Evolutionary conservation across 2,888 invertebrate genomes (phyloP), one percentile per base, ranked within the genome.

Genomic region (Xestia c-nigrum): DNA sequence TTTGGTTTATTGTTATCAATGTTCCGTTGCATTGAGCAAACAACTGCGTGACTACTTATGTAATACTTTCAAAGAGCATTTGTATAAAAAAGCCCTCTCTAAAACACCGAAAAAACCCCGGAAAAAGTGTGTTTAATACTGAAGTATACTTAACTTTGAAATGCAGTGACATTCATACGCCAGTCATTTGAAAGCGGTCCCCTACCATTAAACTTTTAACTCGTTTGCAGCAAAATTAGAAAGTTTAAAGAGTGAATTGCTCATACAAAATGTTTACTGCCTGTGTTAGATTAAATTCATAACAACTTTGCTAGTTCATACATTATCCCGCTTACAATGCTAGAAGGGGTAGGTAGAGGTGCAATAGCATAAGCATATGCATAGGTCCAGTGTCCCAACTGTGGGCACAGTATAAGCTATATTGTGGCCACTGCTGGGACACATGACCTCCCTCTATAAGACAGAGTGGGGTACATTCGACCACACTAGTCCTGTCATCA

Each of bases 161-260:
- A 71, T 78, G 79, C 83, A 83, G 69, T 68, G 63, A 78, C 70
- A 78, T 74, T 68, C 61, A 78, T 66, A 55, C 59, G 6, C 31
- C 61, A 72, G 61, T 74, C 38, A 84, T 84, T 72, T 74, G 19
- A 77, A 79, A 50, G 59, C 46, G 21, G 61, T 50, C 66, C 70
- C 40, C 57, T 46, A 57, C 72, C 76, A 85, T 80, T 52, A 61
- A 85, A 78, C 59, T 78, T 84, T 72, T 63, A 71, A 77, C 84
- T 81, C 59, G 52, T 73, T 80, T 72, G 73, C 63, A 66, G 66
- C 46, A 50, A 71, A 83, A 79, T 72, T 81, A 61, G 67, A 80
- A 81, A 84, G 79, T 84, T 83, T 79, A 63, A 72, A 82, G 61
- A 85, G 80, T 59, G 72, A 73, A 85, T 78, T 74, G 79, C 78